phyloP scores from a whole-genome alignment of 2,113 vertebrate genomes.

The Agelaius tricolor region DNA sequence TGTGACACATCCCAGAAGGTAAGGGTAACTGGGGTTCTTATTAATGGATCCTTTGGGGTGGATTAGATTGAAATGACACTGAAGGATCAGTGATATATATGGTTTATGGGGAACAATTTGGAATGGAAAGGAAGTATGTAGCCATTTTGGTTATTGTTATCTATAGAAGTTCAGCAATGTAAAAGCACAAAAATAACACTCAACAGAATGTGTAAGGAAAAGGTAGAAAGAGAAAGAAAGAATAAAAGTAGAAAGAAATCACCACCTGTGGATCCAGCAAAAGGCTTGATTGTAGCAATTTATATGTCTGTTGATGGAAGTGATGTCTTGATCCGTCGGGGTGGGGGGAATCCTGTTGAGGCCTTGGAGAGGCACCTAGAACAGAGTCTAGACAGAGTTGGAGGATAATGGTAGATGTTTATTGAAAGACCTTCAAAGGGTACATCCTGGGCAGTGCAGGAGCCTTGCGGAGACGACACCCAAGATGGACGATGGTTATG shows the following conservation, averaged over 20 bases:
- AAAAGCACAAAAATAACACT: background rate
- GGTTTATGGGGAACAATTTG: background rate
- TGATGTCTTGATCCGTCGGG: fast-evolving
- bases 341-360: background rate
- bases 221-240: background rate
- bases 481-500: fast-evolving
- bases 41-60: background rate
- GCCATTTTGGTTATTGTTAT: background rate
- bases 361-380: background rate
- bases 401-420: background rate
- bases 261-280: fast-evolving
- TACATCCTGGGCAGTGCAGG: background rate
- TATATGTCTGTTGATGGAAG: too few relatives aligned
- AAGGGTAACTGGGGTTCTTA: too few relatives aligned
- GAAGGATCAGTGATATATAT: background rate
- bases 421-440: background rate
- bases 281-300: background rate
- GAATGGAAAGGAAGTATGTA: background rate
- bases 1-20: background rate
- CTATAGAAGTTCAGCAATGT: background rate
- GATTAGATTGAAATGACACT: background rate
- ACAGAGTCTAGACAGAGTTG: background rate
- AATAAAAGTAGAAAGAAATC: background rate
- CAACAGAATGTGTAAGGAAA: background rate
- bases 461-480: background rate